Evolutionary conservation across 1,140 invertebrate species (phyloP), one percentile per base, ranked within the genome.

Genomic region (Drosophila kepulauana): DNA sequence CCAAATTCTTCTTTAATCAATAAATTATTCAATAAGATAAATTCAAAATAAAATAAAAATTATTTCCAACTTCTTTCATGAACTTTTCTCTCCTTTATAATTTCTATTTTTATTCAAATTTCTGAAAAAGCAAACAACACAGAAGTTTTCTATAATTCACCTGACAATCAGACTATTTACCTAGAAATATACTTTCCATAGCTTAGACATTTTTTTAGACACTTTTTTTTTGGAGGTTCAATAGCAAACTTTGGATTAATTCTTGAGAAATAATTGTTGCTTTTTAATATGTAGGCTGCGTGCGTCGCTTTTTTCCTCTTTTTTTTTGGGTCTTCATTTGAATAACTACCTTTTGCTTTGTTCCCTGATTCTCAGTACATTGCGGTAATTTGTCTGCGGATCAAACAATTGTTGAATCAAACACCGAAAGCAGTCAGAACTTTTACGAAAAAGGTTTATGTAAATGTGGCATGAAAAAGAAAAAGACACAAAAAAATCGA

Each of bases 301-400:
- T 76, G 30, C 35, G 35, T 49, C 25, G 38, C n/a, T 56, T 45
- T 56, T 13, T 28, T 30, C 13, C 57, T 41, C 8, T 65, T n/a
- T 20, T 16, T 33, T 68, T n/a, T 15, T 41, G 46, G 51, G 8
- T 38, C 30, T 48, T 66, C 49, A 76, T 76, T 77, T 73, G 75
- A 72, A 77, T 77, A 67, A 48, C 46, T 43, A 25, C 15, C 10
- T 57, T 25, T 16, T 51, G 43, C 20, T 70, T 59, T 71, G n/a
- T 43, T 41, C 5, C 28, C 20, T 48, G 11, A 38, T 41, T 25
- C 70, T 57, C 13, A 3, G 70, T 48, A 54, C 52, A 16, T 58
- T 49, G 20, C 51, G 58, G 78, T 79, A 79, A 82, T 82, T 86
- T 88, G 79, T 79, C 76, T 79, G 65, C 62, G 76, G 72, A 87